phyloP scores from a whole-genome alignment of 2,797 vertebrate species.

The Xiphorhynchus erythropygius region DNA sequence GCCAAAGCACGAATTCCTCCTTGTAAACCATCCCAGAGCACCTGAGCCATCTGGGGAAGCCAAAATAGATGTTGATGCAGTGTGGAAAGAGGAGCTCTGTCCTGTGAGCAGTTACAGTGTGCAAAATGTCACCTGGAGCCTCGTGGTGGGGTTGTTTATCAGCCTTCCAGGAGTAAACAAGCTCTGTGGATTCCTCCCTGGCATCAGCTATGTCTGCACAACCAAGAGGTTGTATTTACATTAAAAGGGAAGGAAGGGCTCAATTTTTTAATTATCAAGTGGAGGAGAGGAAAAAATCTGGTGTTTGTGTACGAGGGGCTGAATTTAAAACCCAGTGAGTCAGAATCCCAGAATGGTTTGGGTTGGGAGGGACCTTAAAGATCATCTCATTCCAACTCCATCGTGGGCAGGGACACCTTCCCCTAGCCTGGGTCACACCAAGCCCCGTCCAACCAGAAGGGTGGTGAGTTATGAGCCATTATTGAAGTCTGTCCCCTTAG shows the following conservation, averaged over 20 bases:
- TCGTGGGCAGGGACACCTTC: neutral
- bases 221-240: accelerated
- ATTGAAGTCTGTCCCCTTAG: accelerated
- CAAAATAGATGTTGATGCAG: neutral
- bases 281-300: neutral
- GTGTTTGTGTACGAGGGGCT: neutral
- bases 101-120: neutral
- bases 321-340: neutral
- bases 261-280: neutral
- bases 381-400: neutral
- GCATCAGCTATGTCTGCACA: neutral
- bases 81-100: neutral
- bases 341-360: neutral
- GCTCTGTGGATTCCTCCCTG: neutral
- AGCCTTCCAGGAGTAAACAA: neutral
- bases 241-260: neutral
- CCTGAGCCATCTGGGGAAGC: constrained; percentile 12
- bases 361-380: neutral
- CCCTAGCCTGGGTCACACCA: neutral
- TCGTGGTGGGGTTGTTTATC: neutral
- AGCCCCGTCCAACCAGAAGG: neutral
- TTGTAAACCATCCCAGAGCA: neutral
- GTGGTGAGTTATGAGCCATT: neutral
- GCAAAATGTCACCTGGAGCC: neutral
- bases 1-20: neutral